phyloP scores from a whole-genome alignment of 2,113 vertebrate species.

The Erinaceus europaeus region DNA sequence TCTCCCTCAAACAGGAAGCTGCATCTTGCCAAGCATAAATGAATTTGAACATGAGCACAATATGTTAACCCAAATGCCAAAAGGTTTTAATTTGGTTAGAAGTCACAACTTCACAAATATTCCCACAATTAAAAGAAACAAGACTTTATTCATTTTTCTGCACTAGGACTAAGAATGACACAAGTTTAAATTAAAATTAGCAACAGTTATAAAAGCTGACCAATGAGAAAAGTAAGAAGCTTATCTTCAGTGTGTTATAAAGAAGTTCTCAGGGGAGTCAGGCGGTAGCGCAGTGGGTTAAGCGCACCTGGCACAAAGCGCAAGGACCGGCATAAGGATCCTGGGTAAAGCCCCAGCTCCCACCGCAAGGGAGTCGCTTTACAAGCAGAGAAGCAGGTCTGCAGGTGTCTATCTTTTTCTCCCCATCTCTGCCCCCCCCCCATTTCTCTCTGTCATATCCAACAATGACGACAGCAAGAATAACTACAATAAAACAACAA shows the following conservation, averaged over 20 bases:
- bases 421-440: too few relatives aligned
- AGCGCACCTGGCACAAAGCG: too few relatives aligned
- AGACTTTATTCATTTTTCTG: neutral
- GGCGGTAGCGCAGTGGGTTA: too few relatives aligned
- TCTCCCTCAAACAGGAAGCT: constrained; percentile 46
- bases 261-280: too few relatives aligned
- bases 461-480: too few relatives aligned
- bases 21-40: constrained; percentile 18
- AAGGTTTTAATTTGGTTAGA: constrained; percentile 41
- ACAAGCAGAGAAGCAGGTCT: too few relatives aligned
- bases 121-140: neutral
- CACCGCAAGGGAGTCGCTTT: too few relatives aligned
- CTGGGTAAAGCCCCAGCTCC: too few relatives aligned
- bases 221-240: neutral
- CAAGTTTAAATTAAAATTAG: constrained; percentile 28
- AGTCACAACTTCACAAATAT: neutral
- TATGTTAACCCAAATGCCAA: constrained; percentile 13
- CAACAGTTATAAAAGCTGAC: neutral
- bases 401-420: too few relatives aligned
- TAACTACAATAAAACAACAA: too few relatives aligned
- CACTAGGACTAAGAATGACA: neutral
- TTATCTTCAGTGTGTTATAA: neutral
- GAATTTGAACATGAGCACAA: constrained; percentile 20
- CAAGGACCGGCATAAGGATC: too few relatives aligned
- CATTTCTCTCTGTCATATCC: too few relatives aligned